Evolutionary conservation across 2,113 vertebrate genomes (phyloP), one percentile per base, ranked within the genome.

Genomic region (Microtus oregoni): DNA sequence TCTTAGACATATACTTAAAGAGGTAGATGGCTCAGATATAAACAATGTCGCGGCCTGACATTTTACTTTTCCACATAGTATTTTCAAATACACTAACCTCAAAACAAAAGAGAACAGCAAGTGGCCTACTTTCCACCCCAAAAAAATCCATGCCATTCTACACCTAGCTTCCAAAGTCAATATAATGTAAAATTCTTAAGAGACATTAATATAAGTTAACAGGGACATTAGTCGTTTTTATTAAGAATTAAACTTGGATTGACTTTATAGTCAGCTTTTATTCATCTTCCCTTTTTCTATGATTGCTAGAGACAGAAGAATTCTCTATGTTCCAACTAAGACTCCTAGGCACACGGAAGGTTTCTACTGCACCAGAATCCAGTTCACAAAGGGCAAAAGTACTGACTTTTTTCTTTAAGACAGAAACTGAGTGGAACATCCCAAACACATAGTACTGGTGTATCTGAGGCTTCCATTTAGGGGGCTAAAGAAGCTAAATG

Each of bases 41-140:
- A 95, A 93, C 95, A 95, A 91, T 63, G 14, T 30, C 5, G 38
- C 44, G 44, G 6, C 89, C 89, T 30, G 91, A 89, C 44, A 89
- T 47, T 50, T 47, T 50, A 87, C 47, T 93, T 94, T 92, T 52
- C 55, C 93, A 41, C 68, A 67, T 9, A 22, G 2, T 83, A 41
- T 76, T 92, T 96, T 63, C 81, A 96, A 92, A 95, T 77, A 86
- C 30, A 65, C 78, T 95, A n/a, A 92, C 83, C 12, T 30, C 92
- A 61, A 96, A 96, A 96, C n/a, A 91, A 96, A 97, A 85, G 52
- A 96, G 91, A 92, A 47, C 87, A 94, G 63, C 9, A 89, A 89
- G 32, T 90, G 52, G 5, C 65, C 38, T 96, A 30, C 44, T 96
- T 95, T 91, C 58, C 61, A 81, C 28, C 3, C 75, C 76, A 61